Percentiles rank a stretch among this genome's conserved stretches.
Conservation (phyloP, 2,797 vertebrate genomes). For the Pterois miles region DNA sequence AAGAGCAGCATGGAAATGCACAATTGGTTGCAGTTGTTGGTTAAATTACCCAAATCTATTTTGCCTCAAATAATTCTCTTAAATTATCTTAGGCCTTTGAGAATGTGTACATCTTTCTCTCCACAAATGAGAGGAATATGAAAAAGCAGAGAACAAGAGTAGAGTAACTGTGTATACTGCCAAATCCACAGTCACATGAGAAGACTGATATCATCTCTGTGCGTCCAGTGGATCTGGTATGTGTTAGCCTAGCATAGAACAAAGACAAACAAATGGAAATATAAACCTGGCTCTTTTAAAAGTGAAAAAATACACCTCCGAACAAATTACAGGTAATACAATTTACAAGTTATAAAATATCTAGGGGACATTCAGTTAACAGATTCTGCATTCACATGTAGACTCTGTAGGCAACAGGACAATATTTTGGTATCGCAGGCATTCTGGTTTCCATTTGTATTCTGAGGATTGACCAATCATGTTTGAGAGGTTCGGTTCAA, state of each 20-base stretch:
- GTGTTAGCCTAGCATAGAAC: neutral
- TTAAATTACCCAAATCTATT: slow-evolving; percentile 4
- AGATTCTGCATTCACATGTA: too few relatives aligned
- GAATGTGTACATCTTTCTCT: neutral
- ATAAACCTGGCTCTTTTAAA: neutral
- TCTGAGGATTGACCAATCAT: too few relatives aligned
- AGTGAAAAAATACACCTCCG: neutral
- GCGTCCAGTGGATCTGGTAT: neutral
- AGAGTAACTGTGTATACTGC: neutral
- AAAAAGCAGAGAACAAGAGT: neutral
- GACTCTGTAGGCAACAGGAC: fast-evolving
- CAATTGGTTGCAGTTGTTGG: slow-evolving; percentile 5
- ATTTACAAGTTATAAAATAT: neutral
- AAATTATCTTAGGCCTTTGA: neutral
- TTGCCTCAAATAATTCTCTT: slow-evolving; percentile 2
- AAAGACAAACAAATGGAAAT: neutral
- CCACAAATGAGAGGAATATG: neutral
- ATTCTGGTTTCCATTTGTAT: too few relatives aligned
- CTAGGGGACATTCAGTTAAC: neutral
- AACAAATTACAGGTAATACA: neutral
- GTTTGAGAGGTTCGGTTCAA: too few relatives aligned
- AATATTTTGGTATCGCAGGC: too few relatives aligned
- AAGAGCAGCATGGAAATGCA: slow-evolving; percentile 17
- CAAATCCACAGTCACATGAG: slow-evolving; percentile 4
- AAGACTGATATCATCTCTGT: slow-evolving; percentile 3